These are phyloP conservation scores for Druon quercuslanigerum DNA, from an alignment of 1,140 invertebrate species.

Conservation along the genomic window DNA sequence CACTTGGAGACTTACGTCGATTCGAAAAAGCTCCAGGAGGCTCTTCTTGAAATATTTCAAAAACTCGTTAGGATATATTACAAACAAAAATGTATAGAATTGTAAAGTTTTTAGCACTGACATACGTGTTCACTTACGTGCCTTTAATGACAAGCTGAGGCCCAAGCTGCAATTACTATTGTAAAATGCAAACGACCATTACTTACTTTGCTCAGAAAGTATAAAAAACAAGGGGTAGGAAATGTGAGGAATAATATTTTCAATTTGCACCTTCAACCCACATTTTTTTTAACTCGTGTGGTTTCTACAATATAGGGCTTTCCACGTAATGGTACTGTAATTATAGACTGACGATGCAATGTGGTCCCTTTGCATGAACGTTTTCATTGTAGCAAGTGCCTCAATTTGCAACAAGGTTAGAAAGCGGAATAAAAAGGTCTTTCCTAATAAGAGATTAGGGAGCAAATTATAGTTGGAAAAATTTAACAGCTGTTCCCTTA, in stretches of 20 bases:
- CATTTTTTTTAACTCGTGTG: background rate
- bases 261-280: slow-evolving; percentile 1
- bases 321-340: background rate
- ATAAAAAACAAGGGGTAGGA: slow-evolving; percentile 1
- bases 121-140: background rate
- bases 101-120: background rate
- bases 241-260: background rate
- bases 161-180: slow-evolving; percentile 58
- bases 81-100: background rate
- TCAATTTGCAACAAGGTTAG: background rate
- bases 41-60: background rate
- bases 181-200: slow-evolving; percentile 62
- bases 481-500: too few relatives aligned
- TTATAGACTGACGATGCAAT: background rate
- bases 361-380: background rate
- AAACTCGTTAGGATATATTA: background rate
- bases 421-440: background rate
- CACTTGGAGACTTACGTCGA: slow-evolving; percentile 30
- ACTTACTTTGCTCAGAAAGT: slow-evolving; percentile 5
- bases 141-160: slow-evolving; percentile 39
- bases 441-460: too few relatives aligned
- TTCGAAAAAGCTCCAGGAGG: background rate
- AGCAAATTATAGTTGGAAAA: too few relatives aligned
- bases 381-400: background rate
- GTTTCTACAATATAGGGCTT: background rate